Evolutionary conservation across 35 echinoderm and acorn worm genomes (phyloP).

Genomic region (Apostichopus japonicus): DNA sequence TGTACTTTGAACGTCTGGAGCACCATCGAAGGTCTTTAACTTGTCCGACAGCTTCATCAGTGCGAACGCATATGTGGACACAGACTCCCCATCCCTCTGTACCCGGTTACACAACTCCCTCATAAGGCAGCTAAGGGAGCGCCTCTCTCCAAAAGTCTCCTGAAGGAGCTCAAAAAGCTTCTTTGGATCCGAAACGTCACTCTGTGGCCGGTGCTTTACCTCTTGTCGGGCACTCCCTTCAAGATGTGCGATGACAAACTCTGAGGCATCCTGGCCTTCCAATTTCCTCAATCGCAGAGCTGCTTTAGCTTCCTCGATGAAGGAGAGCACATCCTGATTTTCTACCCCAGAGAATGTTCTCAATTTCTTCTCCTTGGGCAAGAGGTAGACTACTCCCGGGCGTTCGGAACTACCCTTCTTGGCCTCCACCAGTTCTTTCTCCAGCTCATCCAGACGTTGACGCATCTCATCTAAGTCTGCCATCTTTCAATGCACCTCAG

Average conservation of each 20-base stretch:
- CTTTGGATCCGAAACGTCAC: neutral
- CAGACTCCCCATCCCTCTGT: neutral
- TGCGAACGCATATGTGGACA: neutral
- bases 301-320: neutral
- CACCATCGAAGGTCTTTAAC: neutral
- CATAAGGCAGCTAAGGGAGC: neutral
- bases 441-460: neutral
- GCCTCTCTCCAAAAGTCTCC: neutral
- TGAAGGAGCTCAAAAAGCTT: neutral
- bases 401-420: neutral
- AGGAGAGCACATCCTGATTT: neutral
- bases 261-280: neutral
- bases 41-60: neutral
- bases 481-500: no score
- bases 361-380: neutral
- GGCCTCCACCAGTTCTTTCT: neutral
- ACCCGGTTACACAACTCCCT: neutral
- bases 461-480: neutral
- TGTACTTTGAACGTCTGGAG: neutral
- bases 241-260: no score
- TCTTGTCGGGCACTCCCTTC: constrained; percentile 8
- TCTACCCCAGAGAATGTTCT: neutral
- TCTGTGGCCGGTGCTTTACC: neutral
- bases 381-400: neutral
- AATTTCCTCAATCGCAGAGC: neutral